Conservation (phyloP, 2,797 vertebrate genomes). For the Microctenopoma stevenorrisi region DNA sequence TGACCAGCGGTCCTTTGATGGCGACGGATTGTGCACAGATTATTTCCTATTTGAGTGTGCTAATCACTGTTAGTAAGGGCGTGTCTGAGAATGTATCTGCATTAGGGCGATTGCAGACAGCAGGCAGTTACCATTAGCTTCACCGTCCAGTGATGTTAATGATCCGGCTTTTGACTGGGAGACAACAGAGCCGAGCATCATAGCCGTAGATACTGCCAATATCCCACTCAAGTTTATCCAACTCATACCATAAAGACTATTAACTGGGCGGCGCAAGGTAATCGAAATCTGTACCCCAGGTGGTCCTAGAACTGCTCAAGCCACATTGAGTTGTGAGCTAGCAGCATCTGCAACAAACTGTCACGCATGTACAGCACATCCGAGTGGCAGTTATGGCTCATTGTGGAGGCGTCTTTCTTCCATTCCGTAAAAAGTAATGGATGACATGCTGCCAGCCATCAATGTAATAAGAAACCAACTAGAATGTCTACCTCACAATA, state of each 20-base stretch:
- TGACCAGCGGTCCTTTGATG: slow-evolving; percentile 32
- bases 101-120: slow-evolving; percentile 29
- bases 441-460: not conserved
- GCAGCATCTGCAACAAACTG: slow-evolving; percentile 12
- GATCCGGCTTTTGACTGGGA: slow-evolving; percentile 13
- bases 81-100: slow-evolving; percentile 18
- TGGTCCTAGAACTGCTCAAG: not conserved
- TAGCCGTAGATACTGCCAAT: not conserved
- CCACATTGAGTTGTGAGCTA: slow-evolving; percentile 31
- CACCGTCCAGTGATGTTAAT: slow-evolving; percentile 8
- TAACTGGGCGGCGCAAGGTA: slow-evolving; percentile 18
- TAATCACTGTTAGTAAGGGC: slow-evolving; percentile 12
- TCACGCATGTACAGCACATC: not conserved
- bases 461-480: slow-evolving; percentile 6
- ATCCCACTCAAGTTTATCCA: slow-evolving; percentile 17
- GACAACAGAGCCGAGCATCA: not conserved
- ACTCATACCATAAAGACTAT: slow-evolving; percentile 6
- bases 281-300: not conserved
- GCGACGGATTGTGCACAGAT: slow-evolving; percentile 22
- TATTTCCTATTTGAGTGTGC: slow-evolving; percentile 8
- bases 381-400: slow-evolving; percentile 1
- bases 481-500: not conserved
- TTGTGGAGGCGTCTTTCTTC: not conserved
- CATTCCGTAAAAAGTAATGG: not conserved
- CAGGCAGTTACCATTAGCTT: slow-evolving; percentile 5